phyloP scores from a whole-genome alignment of 2,113 vertebrate species.

The Epinephelus moara region DNA sequence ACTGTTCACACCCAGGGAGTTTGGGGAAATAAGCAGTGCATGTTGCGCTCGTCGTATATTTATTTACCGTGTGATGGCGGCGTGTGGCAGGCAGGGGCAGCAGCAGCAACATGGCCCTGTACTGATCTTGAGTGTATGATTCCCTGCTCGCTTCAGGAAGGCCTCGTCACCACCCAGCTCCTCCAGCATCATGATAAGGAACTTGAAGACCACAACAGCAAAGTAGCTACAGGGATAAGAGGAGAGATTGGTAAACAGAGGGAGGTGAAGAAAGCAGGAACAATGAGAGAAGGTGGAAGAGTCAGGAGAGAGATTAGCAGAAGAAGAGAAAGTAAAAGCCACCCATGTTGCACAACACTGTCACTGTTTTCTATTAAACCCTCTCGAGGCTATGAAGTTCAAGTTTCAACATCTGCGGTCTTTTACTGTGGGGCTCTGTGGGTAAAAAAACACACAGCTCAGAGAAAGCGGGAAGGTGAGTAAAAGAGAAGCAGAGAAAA shows the following conservation, averaged over 20 bases:
- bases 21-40: not conserved
- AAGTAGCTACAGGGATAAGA: conserved; percentile 84
- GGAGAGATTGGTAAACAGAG: not conserved
- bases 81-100: conserved; percentile 86
- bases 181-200: conserved; percentile 89
- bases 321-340: not conserved
- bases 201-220: conserved; percentile 90
- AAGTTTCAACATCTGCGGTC: conserved; percentile 16
- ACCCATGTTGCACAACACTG: not conserved
- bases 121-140: conserved; percentile 84
- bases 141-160: conserved; percentile 82
- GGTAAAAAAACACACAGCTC: not conserved
- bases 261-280: not conserved
- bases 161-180: conserved; percentile 87
- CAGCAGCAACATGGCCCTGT: conserved; percentile 90
- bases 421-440: not conserved
- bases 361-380: conserved; percentile 36
- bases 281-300: not conserved
- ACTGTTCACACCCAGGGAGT: not conserved
- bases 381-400: not conserved
- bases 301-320: not conserved
- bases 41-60: not conserved
- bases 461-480: conserved; percentile 16
- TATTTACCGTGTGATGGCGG: conserved; percentile 85
- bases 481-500: conserved; percentile 1